Conservation (phyloP, 2,888 invertebrate species). For the Lithodes maja region DNA sequence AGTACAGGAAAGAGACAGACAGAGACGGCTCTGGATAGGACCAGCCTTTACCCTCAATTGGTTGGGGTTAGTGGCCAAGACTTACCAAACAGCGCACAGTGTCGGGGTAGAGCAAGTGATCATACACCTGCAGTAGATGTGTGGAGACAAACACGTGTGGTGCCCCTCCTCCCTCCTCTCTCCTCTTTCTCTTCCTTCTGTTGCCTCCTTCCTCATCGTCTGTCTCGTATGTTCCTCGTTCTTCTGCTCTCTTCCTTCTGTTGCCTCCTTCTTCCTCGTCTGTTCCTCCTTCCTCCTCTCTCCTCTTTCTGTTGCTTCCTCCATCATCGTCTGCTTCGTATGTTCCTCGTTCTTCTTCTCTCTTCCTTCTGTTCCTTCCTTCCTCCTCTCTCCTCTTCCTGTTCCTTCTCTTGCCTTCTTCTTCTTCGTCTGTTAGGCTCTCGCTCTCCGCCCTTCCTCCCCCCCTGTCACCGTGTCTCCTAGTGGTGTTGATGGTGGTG, state of each 20-base stretch:
- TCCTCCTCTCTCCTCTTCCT: background rate
- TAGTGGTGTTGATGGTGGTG: no score
- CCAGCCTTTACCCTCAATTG: no score
- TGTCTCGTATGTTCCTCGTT: background rate
- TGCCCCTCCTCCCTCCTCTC: background rate
- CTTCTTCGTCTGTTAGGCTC: background rate
- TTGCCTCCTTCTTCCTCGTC: background rate
- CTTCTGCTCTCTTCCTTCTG: background rate
- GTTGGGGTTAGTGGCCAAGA: background rate
- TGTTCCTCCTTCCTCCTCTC: background rate
- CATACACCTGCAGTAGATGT: conserved; percentile 54
- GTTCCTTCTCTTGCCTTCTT: background rate
- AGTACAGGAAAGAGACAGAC: no score
- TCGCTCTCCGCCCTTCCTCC: background rate
- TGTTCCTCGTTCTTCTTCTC: background rate
- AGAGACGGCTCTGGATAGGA: no score
- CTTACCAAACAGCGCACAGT: conserved; percentile 51
- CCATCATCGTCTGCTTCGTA: background rate
- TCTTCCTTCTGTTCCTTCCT: background rate
- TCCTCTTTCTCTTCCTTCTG: background rate
- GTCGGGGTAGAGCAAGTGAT: conserved; percentile 38
- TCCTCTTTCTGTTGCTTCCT: background rate
- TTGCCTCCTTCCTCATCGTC: background rate
- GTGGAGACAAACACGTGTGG: conserved; percentile 65
- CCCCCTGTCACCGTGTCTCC: no score